Percentiles rank a stretch among this genome's conserved stretches.
Evolutionary conservation across 2,888 invertebrate species (phyloP).

Genomic region (Chrysina gloriosa): DNA sequence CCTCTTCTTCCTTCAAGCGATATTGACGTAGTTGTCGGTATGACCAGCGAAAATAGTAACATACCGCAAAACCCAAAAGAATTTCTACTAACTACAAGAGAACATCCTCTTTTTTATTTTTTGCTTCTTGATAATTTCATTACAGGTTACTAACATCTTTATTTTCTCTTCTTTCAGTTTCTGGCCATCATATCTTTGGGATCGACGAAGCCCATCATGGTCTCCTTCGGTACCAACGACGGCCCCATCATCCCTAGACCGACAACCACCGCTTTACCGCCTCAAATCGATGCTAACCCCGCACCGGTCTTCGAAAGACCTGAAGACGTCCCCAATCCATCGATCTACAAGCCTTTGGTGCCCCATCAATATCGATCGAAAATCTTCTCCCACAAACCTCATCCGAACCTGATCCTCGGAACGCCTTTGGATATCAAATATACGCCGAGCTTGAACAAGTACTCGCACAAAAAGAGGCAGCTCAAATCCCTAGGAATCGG

Average conservation of each 20-base stretch:
- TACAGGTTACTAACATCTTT: neutral
- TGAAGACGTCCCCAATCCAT: conserved; percentile 61
- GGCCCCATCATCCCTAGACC: conserved; percentile 61
- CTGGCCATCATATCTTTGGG: conserved; percentile 56
- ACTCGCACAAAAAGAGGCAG: conserved; percentile 55
- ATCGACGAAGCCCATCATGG: conserved; percentile 60
- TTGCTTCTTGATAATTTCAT: neutral
- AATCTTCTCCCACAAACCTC: conserved; percentile 55
- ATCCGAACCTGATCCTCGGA: conserved; percentile 58
- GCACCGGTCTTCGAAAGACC: conserved; percentile 61
- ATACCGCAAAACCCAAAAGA: too few species aligned
- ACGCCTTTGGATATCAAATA: conserved; percentile 61
- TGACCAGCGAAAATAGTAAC: too few species aligned
- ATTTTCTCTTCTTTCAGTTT: conserved; percentile 51
- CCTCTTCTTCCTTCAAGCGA: too few species aligned
- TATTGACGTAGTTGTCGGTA: too few species aligned
- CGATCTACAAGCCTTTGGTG: conserved; percentile 57
- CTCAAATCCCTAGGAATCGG: conserved; percentile 55
- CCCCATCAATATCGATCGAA: conserved; percentile 60
- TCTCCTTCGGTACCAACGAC: conserved; percentile 62
- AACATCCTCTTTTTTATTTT: too few species aligned
- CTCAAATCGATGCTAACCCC: conserved; percentile 52
- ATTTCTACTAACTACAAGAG: too few species aligned
- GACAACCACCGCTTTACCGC: conserved; percentile 47
- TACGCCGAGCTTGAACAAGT: conserved; percentile 57